Percentiles rank a stretch among this genome's conserved stretches.
phyloP scores from a whole-genome alignment of 2,797 vertebrate genomes.

The Natrix natrix region DNA sequence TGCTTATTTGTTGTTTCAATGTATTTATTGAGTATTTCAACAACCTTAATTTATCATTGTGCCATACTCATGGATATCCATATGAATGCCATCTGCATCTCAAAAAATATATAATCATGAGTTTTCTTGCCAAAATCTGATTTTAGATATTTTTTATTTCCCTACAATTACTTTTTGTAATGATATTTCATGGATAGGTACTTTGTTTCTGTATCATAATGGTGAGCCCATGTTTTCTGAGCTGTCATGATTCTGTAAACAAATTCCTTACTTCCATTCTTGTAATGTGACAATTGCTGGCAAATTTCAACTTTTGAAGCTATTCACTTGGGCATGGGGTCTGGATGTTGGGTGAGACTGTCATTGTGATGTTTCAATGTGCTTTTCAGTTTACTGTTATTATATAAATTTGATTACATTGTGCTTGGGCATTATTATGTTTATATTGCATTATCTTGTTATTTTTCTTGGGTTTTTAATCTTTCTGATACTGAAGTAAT shows the following conservation, averaged over 20 bases:
- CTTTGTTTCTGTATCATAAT: background rate
- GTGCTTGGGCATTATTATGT: too few relatives aligned
- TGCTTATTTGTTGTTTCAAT: background rate
- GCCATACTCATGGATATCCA: background rate
- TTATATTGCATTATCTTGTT: too few relatives aligned
- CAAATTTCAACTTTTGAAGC: background rate
- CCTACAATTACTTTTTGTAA: background rate
- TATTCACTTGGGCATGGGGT: background rate
- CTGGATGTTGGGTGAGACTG: background rate
- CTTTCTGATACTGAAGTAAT: too few relatives aligned
- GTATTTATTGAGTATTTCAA: background rate
- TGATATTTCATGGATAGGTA: background rate
- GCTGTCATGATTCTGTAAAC: background rate
- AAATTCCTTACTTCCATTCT: background rate
- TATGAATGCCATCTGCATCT: background rate
- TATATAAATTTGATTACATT: too few relatives aligned
- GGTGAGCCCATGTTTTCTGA: background rate
- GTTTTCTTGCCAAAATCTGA: background rate
- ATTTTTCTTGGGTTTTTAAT: too few relatives aligned
- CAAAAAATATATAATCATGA: background rate
- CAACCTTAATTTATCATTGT: background rate
- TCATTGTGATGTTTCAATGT: background rate
- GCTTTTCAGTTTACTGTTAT: background rate
- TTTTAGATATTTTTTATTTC: background rate
- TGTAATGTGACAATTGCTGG: background rate